Percentiles rank a stretch among this genome's conserved stretches.
phyloP scores from a whole-genome alignment of 2,888 invertebrate genomes.

The Lacanobia oleracea region DNA sequence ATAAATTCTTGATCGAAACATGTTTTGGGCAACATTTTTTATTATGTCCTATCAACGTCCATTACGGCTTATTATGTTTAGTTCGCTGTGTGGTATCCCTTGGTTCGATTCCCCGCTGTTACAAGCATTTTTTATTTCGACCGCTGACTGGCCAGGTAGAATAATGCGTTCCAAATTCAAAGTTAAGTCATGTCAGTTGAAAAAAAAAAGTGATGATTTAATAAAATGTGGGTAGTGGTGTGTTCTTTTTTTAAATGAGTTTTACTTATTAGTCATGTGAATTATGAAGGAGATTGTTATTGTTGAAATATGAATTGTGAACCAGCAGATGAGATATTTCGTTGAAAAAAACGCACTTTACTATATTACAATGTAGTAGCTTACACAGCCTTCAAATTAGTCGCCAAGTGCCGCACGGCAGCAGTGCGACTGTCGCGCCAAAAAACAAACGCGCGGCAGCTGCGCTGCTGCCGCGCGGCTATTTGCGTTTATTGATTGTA shows the following conservation, averaged over 20 bases:
- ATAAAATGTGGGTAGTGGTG: conserved; percentile 45
- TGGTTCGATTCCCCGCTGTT: conserved; percentile 80
- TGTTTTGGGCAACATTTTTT: conserved; percentile 69
- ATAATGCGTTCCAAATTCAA: conserved; percentile 59
- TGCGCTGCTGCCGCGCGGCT: too few relatives aligned
- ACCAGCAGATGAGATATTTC: neutral
- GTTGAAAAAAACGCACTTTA: neutral
- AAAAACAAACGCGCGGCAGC: too few relatives aligned
- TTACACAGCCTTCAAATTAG: too few relatives aligned
- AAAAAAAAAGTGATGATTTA: conserved; percentile 63
- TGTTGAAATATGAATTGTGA: neutral
- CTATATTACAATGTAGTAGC: too few relatives aligned
- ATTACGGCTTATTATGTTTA: conserved; percentile 85
- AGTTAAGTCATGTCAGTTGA: conserved; percentile 48
- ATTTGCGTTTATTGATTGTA: too few relatives aligned
- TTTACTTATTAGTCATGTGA: conserved; percentile 22
- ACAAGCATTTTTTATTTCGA: conserved; percentile 63
- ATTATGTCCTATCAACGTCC: conserved; percentile 80
- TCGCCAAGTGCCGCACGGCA: too few relatives aligned
- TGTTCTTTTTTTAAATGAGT: conserved; percentile 39
- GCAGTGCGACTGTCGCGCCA: too few relatives aligned
- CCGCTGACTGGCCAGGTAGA: conserved; percentile 62
- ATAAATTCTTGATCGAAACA: conserved; percentile 58
- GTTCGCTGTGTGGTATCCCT: conserved; percentile 81
- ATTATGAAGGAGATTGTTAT: neutral